Evolutionary conservation across 2,113 vertebrate species (phyloP).

Genomic region (Podarcis raffonei): DNA sequence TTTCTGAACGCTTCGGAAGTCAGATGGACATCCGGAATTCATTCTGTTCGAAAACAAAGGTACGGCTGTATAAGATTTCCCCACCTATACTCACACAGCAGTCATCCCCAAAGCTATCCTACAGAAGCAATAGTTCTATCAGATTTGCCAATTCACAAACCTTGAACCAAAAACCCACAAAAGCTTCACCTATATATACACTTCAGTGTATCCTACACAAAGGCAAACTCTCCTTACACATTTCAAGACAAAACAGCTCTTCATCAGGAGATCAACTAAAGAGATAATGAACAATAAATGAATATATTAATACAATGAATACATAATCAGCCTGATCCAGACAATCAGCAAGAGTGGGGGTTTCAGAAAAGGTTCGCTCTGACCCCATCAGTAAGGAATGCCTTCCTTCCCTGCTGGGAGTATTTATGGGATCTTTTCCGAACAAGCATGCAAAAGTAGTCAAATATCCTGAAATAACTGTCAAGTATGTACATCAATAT

Average conservation of each 20-base stretch:
- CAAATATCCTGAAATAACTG: not conserved
- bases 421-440: not conserved
- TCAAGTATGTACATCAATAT: conserved; percentile 7
- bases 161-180: not conserved
- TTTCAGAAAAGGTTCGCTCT: too few species aligned
- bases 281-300: not conserved
- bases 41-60: too few species aligned
- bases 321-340: not conserved
- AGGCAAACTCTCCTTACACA: too few species aligned
- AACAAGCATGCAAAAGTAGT: not conserved
- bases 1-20: too few species aligned
- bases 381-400: not conserved
- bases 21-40: too few species aligned
- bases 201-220: not conserved
- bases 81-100: not conserved
- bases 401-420: not conserved
- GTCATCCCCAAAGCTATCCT: not conserved
- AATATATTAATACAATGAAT: not conserved
- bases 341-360: not conserved
- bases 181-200: not conserved
- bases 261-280: not conserved
- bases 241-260: not conserved
- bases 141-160: not conserved
- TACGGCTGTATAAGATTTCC: too few species aligned
- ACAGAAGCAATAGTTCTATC: not conserved